These are phyloP conservation scores for Eudasyphora cyanicolor DNA, from an alignment of 2,888 invertebrate species.

Conservation along the genomic window DNA sequence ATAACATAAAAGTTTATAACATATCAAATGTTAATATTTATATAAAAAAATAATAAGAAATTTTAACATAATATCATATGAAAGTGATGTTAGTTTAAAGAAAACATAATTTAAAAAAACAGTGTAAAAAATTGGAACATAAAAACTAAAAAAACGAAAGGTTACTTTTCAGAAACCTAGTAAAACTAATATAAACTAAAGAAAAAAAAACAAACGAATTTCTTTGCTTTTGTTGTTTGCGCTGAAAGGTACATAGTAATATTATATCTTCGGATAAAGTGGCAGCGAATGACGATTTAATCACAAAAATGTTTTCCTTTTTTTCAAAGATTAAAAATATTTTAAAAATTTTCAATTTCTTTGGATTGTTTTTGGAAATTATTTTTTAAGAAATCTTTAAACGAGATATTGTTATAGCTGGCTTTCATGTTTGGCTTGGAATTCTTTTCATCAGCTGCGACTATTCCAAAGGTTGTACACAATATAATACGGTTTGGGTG, in stretches of 20 bases:
- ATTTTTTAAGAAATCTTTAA: background rate
- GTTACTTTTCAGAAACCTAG: background rate
- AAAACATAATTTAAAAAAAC: no score
- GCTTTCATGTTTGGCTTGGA: no score
- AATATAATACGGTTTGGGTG: conserved; percentile 41
- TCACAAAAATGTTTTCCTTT: background rate
- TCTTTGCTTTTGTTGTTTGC: background rate
- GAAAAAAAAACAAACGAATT: background rate
- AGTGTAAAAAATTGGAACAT: background rate
- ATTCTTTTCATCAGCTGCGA: no score
- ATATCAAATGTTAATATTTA: background rate
- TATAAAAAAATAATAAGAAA: no score
- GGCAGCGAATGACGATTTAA: background rate
- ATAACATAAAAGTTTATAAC: background rate
- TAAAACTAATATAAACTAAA: background rate
- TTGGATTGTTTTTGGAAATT: background rate
- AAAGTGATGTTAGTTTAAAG: no score
- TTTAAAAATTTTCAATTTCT: background rate
- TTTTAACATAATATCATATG: no score
- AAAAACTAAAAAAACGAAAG: background rate
- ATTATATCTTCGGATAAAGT: background rate
- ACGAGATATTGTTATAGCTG: no score
- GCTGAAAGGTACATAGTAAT: background rate
- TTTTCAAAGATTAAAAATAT: no score
- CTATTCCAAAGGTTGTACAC: conserved; percentile 6